Base-by-base conservation (phyloP, 2,888 invertebrate species). In the Perizoma flavofasciatum region DNA sequence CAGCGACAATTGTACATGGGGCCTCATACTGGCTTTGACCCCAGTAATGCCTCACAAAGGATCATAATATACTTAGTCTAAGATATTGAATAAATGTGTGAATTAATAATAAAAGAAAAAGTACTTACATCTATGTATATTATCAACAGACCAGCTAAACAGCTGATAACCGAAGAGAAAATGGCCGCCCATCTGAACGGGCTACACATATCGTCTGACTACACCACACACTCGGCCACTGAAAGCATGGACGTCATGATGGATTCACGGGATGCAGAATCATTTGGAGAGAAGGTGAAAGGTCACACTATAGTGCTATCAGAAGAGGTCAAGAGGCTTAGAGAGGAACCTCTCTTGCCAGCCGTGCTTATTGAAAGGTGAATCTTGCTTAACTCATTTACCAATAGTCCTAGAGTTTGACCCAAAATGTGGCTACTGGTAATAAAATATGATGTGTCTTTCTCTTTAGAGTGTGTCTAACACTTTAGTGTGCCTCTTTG, bases 131-230 rank as follows among this genome's bases (percentile, higher is more conserved):
- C 4, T 6, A 3, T 44, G n/a, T 45, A 5, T 53, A 6, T 11
- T 50, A 47, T 4, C 37, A 81, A 32, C 73, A 94, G 94, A 11
- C 94, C 94, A 48, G 78, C 92, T 6, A 97, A 97, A 77, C 96
- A 96, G 78, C 93, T 95, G 44, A 96, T 97, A 66, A 96, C 96
- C 0, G 97, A 97, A 80, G 97, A 97, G 75, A 96, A 95, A 82
- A 97, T 97, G 95, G 95, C 96, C 0, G 96, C 95, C 33, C 96
- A 96, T 75, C 93, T 97, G 66, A 95, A 94, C 68, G 94, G 95
- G 41, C 88, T 97, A 39, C 96, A 96, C 77, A 96, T 97, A 69
- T 94, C 94, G 0, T 85, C 92, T 11, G 88, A 93, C 56, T 91
- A 83, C 63, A 89, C 85, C 4, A 50, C 82, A 5, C 90, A 91